Percentiles rank a stretch among this genome's conserved stretches.
These are phyloP conservation scores for Aporophyla lueneburgensis DNA, from an alignment of 2,888 invertebrate species.

Conservation along the genomic window DNA sequence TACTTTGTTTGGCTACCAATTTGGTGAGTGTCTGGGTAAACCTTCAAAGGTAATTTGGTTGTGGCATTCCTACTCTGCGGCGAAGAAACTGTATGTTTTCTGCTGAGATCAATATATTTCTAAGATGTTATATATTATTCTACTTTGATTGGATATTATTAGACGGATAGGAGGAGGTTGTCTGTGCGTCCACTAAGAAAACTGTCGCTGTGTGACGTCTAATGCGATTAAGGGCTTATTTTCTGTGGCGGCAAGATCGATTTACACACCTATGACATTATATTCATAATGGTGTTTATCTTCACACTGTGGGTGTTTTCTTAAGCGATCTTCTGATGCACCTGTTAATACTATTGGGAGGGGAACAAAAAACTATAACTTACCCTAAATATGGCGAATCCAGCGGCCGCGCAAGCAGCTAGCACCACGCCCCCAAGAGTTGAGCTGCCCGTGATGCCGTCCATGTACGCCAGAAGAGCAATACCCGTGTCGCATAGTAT, in stretches of 20 bases:
- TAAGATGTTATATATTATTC: background rate
- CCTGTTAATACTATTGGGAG: background rate
- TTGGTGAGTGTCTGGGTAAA: conserved; percentile 8
- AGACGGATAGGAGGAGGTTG: conserved; percentile 3
- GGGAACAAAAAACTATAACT: conserved; percentile 1
- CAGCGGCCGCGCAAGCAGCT: conserved; percentile 97
- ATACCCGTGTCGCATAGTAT: conserved; percentile 98
- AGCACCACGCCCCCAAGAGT: conserved; percentile 97
- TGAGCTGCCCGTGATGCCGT: conserved; percentile 97
- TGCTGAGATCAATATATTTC: background rate
- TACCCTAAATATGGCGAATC: conserved; percentile 98
- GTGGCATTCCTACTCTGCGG: background rate
- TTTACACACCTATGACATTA: conserved; percentile 16
- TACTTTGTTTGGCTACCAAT: conserved; percentile 24
- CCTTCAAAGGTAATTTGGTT: background rate
- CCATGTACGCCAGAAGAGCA: conserved; percentile 98
- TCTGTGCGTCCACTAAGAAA: conserved; percentile 20
- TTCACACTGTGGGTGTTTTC: background rate
- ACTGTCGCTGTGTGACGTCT: conserved; percentile 12
- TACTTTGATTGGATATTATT: conserved; percentile 19
- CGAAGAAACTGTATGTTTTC: conserved; percentile 9
- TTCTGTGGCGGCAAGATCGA: conserved; percentile 15
- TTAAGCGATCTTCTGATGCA: background rate
- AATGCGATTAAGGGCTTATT: conserved; percentile 49
- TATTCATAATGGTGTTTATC: conserved; percentile 8